phyloP scores from a whole-genome alignment of 2,888 invertebrate genomes.

The Notocelia uddmanniana region DNA sequence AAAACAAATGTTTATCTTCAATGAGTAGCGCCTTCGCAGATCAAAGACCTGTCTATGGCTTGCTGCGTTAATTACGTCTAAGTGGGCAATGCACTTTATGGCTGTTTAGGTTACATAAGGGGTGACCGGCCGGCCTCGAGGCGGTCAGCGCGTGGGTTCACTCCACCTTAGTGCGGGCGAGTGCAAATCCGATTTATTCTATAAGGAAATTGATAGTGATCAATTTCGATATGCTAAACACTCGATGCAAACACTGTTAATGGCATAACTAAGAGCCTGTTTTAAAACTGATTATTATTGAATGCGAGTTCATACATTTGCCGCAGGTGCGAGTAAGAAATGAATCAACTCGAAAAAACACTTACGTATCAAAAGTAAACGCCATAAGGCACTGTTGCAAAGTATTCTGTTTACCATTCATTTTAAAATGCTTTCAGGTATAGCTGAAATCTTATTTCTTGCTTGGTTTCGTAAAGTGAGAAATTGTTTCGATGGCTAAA shows the following conservation, averaged over 20 bases:
- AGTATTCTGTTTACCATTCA: no score
- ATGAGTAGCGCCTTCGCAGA: conserved; percentile 58
- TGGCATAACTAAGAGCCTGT: no score
- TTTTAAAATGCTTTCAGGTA: no score
- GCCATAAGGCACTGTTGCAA: no score
- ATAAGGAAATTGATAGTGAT: conserved; percentile 25
- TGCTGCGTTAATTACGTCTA: conserved; percentile 54
- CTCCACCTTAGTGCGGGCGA: conserved; percentile 63
- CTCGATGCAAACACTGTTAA: background rate
- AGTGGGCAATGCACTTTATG: conserved; percentile 64
- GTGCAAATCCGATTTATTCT: conserved; percentile 27
- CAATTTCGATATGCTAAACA: conserved; percentile 1
- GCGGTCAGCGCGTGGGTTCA: conserved; percentile 69
- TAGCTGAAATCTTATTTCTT: no score
- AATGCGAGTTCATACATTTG: no score
- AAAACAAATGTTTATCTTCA: conserved; percentile 41
- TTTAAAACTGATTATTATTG: no score
- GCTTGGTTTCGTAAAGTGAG: no score
- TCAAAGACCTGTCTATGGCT: conserved; percentile 63
- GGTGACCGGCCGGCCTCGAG: conserved; percentile 83
- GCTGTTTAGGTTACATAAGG: conserved; percentile 68
- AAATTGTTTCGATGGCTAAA: no score
- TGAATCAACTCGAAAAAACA: no score
- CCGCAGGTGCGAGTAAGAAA: no score
- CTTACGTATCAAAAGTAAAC: no score